phyloP scores from a whole-genome alignment of 30 jellyfish, hydroid and myxozoan genomes.

The Turritopsis dohrnii region DNA sequence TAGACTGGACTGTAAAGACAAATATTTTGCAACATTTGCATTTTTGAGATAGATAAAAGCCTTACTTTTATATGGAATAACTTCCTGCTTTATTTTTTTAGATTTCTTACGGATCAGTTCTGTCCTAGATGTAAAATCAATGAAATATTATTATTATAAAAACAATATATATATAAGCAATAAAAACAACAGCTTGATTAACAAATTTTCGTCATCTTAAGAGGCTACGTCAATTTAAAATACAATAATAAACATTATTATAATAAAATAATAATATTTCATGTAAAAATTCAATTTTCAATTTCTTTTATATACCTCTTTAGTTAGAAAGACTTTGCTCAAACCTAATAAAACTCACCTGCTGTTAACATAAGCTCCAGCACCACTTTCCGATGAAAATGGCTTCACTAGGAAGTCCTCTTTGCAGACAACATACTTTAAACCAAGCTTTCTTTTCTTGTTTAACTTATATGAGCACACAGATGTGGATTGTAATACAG shows the following conservation, averaged over 20 bases:
- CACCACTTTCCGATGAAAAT: constrained; percentile 58
- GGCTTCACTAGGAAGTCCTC: constrained; percentile 64
- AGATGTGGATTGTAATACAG: constrained; percentile 12
- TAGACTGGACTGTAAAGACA: too few relatives aligned
- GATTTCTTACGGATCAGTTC: constrained; percentile 2
- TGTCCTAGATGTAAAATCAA: constrained; percentile 14
- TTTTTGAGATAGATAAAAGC: too few relatives aligned
- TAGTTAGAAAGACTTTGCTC: not conserved
- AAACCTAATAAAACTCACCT: constrained; percentile 30
- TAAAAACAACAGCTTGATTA: too few relatives aligned
- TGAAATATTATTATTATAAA: not conserved
- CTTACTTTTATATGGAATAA: not conserved
- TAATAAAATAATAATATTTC: not conserved
- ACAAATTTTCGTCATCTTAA: too few relatives aligned
- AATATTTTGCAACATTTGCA: too few relatives aligned
- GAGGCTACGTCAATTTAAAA: too few relatives aligned
- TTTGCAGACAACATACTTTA: constrained; percentile 36
- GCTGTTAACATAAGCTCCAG: constrained; percentile 69
- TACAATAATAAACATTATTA: too few relatives aligned
- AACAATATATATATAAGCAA: too few relatives aligned
- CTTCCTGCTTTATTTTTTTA: not conserved
- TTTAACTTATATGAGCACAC: constrained; percentile 11
- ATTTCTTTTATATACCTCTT: too few relatives aligned
- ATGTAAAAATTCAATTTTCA: not conserved
- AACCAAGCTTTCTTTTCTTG: constrained; percentile 12